Evolutionary conservation across 2,113 vertebrate genomes (phyloP).

Genomic region (Crotalus horridus): DNA sequence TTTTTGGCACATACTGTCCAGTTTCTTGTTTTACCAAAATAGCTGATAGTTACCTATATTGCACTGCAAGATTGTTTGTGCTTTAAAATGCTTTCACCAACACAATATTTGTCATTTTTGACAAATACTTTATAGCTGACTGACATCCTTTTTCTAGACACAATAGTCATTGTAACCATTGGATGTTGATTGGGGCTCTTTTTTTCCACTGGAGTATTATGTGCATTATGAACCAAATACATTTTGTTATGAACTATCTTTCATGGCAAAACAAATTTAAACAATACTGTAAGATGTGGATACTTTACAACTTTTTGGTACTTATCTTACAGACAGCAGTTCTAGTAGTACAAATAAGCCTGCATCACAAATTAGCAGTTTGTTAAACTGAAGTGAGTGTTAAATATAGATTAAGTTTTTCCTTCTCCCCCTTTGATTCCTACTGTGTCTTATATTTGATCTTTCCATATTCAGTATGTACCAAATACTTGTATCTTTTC

Average conservation of each 20-base stretch:
- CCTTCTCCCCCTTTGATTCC: slow-evolving; percentile 44
- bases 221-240: neutral
- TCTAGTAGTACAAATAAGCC: slow-evolving; percentile 46
- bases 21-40: neutral
- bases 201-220: neutral
- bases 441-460: slow-evolving; percentile 40
- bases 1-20: neutral
- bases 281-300: neutral
- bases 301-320: slow-evolving; percentile 35
- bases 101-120: neutral
- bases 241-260: neutral
- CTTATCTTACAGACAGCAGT: slow-evolving; percentile 48
- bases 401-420: slow-evolving; percentile 38
- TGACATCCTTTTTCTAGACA: neutral
- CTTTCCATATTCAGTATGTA: slow-evolving; percentile 30
- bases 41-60: neutral
- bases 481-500: slow-evolving; percentile 9
- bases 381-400: slow-evolving; percentile 57
- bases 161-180: neutral
- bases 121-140: neutral
- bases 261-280: neutral
- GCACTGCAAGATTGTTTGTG: neutral
- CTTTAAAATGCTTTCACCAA: neutral
- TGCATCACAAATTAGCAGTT: slow-evolving; percentile 55
- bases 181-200: neutral